Evolutionary conservation across 2,888 invertebrate genomes (phyloP), one percentile per base, ranked within the genome.

Genomic region (Bombyx huttoni): DNA sequence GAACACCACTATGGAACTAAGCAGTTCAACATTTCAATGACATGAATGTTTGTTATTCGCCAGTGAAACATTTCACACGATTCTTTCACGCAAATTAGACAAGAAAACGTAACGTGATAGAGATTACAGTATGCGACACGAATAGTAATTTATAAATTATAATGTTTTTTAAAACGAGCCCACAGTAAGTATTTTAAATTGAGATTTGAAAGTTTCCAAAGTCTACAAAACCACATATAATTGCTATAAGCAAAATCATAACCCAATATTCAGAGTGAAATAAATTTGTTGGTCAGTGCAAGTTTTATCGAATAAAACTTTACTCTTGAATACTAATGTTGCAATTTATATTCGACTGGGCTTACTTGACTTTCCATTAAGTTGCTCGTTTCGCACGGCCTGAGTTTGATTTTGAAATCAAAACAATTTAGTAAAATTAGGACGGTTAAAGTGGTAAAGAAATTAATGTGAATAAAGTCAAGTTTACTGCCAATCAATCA

Each of bases 251-350:
- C 40, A 12, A 40, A 40, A 40, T 40, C 12, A 40, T 12, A 40
- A 40, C 8, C 40, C 12, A 8, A 40, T 10, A 40, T 40, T 2
- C 9, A 40, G 12, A 40, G 2, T 1, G 40, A 40, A 40, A 40
- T 8, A 40, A 40, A 40, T 12, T 40, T 12, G 40, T 40, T 40
- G 12, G 40, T 40, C 80, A 77, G 67, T 78, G 81, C 81, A 81
- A 83, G 81, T 78, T 81, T 78, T 81, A 86, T 86, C 81, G 73
- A 86, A 86, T 86, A 81, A 81, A 85, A 86, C 84, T 85, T 86
- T 81, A 72, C 73, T 81, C 81, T 83, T 86, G 86, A 84, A 86
- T 86, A 86, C 81, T 86, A 86, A 86, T 85, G 81, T 68, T 78
- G 68, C 80, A 84, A 82, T 85, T 85, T 83, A 78, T 85, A 85